Percentiles rank a stretch among this genome's conserved stretches.
phyloP scores from a whole-genome alignment of 2,113 vertebrate species.

The Mesoclemmys tuberculata region DNA sequence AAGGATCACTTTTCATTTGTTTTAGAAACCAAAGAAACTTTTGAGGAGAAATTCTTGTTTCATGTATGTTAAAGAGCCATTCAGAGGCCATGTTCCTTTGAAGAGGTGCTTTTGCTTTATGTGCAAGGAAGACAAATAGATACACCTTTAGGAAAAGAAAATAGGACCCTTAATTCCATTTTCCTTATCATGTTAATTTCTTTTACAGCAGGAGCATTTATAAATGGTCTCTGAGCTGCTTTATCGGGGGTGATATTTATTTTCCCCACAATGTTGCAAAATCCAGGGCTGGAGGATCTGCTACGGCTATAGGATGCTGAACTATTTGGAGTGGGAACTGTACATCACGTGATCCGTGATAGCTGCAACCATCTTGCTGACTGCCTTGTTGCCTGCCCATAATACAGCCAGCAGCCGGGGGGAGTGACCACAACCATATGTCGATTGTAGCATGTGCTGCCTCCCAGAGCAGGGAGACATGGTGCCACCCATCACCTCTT shows the following conservation, averaged over 20 bases:
- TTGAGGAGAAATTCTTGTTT: fast-evolving
- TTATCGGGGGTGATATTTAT: neutral
- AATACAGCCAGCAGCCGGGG: neutral
- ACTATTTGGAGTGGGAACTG: neutral
- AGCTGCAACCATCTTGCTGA: neutral
- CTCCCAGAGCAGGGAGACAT: neutral
- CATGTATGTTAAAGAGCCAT: neutral
- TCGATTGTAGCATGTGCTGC: neutral
- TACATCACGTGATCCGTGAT: neutral
- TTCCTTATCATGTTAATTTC: neutral
- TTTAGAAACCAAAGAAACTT: fast-evolving
- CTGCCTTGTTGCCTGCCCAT: neutral
- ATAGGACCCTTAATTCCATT: neutral
- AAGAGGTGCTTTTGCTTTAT: neutral
- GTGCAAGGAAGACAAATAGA: neutral
- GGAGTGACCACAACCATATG: neutral
- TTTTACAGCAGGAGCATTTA: neutral
- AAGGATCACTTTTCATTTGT: neutral
- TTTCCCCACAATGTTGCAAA: fast-evolving
- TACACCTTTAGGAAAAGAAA: neutral
- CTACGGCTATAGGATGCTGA: neutral
- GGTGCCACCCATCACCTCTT: neutral
- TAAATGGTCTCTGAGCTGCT: neutral
- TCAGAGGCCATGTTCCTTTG: neutral
- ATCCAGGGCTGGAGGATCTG: neutral